Evolutionary conservation across 1,140 invertebrate species (phyloP), one percentile per base, ranked within the genome.

Genomic region (Brachystomella parvula): DNA sequence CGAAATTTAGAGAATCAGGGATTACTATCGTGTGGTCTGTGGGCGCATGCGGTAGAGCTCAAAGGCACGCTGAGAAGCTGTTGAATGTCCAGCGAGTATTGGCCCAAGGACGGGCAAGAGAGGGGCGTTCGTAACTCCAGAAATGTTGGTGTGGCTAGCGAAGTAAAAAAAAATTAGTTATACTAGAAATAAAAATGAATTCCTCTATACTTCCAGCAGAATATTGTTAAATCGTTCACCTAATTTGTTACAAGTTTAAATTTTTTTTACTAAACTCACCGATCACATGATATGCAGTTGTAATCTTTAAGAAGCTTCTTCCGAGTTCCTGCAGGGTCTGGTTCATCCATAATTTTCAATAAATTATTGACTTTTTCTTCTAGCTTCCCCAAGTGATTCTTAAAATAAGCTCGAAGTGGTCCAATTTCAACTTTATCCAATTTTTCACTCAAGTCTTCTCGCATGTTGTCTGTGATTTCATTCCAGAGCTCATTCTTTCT

Each of bases 241-340:
- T n/a, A n/a, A n/a, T n/a, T n/a, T n/a, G n/a, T n/a, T n/a, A n/a
- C n/a, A n/a, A n/a, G n/a, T n/a, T n/a, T n/a, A n/a, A n/a, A n/a
- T n/a, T n/a, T n/a, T n/a, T n/a, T n/a, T n/a, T n/a, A n/a, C n/a
- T n/a, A n/a, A n/a, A n/a, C n/a, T n/a, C n/a, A n/a, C 21, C 85
- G 84, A 68, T 89, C 85, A 71, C 87, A 89, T 0, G 86, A 87
- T 74, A 89, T 82, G 70, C 87, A 89, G 58, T 86, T 85, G 1
- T 63, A 63, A 67, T 76, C 83, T 82, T 78, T 83, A 15, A 87
- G 74, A 1, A 85, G 72, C 73, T 81, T 85, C 62, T 77, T 79
- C 66, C 84, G 86, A 0, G 86, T 83, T 1, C 85, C 87, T 3
- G 86, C 87, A 1, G 87, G 87, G 66, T 88, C 86, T 1, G 79